Evolutionary conservation across 2,797 vertebrate species (phyloP).

Genomic region (Pipistrellus nathusii): DNA sequence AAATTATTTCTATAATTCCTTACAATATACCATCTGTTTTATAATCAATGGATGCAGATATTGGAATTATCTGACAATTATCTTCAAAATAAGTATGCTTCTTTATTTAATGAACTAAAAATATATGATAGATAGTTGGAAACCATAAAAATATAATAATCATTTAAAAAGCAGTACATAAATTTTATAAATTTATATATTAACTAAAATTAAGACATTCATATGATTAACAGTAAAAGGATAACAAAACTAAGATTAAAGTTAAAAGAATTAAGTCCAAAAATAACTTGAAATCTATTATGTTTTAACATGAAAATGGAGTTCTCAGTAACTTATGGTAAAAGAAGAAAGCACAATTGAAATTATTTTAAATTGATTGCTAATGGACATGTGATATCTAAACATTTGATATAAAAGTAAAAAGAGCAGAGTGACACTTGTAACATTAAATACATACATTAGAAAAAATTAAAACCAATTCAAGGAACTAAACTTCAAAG

Average conservation of each 20-base stretch:
- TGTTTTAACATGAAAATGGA: not conserved
- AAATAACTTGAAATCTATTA: not conserved
- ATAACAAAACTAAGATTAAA: not conserved
- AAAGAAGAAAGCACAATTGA: not conserved
- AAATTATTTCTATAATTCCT: not conserved
- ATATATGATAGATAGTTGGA: not conserved
- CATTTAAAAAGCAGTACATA: not conserved
- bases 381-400: not conserved
- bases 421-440: not conserved
- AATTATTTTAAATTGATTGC: not conserved
- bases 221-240: not conserved
- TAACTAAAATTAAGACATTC: not conserved
- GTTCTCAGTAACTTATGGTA: not conserved
- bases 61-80: not conserved
- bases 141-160: not conserved
- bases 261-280: not conserved
- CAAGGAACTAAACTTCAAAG: not conserved
- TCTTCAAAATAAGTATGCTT: not conserved
- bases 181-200: not conserved
- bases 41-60: not conserved
- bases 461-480: slow-evolving; percentile 18
- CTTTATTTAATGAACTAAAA: not conserved
- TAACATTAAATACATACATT: not conserved
- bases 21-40: not conserved
- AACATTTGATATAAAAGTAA: not conserved